These are phyloP conservation scores for Phenganax subtilis DNA, from an alignment of 92 coral and sea anemone species.

Conservation along the genomic window DNA sequence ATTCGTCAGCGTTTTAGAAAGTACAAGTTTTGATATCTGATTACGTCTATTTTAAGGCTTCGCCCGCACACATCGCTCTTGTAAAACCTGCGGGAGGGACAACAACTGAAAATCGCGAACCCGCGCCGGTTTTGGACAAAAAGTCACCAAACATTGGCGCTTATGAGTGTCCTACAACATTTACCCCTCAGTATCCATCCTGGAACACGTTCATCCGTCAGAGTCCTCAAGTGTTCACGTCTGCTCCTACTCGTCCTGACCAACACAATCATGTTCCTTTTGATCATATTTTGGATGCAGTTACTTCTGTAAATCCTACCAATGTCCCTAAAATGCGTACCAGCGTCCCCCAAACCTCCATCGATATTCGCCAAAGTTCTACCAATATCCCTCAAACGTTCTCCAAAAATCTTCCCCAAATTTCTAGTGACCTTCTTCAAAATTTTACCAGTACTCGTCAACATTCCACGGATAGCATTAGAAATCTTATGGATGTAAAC, in stretches of 20 bases:
- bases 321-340: too few species aligned
- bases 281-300: not conserved
- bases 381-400: too few species aligned
- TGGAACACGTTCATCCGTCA: not conserved
- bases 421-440: too few species aligned
- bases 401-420: too few species aligned
- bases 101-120: not conserved
- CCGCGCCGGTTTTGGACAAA: not conserved
- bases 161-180: not conserved
- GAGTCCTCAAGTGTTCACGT: not conserved
- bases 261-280: not conserved
- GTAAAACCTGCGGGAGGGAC: conserved; percentile 10
- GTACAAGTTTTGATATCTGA: not conserved
- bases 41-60: not conserved
- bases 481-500: not conserved
- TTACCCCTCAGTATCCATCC: not conserved
- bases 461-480: not conserved
- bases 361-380: too few species aligned
- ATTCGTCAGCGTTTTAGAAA: too few species aligned
- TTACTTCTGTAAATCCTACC: not conserved
- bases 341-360: too few species aligned
- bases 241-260: not conserved
- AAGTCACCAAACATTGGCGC: not conserved
- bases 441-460: not conserved
- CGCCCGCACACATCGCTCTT: not conserved